Base-by-base conservation (phyloP, 2,113 vertebrate genomes). In the Garra rufa region DNA sequence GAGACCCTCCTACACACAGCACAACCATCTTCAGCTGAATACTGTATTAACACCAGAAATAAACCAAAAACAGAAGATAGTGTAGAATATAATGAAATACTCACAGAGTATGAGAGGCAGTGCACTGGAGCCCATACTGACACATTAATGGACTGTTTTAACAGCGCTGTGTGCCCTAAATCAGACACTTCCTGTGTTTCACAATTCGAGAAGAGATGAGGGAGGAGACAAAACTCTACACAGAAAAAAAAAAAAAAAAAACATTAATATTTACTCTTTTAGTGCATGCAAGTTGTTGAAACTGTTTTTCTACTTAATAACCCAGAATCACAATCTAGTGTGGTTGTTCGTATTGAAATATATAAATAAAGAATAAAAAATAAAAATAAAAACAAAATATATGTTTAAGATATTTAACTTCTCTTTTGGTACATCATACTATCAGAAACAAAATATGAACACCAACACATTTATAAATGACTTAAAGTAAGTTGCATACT, bases 61-160 rank as follows among this genome's bases (percentile, higher is more conserved):
- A n/a, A n/a, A n/a, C n/a, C n/a, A n/a, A 41, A 61, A 79, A 26
- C 50, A 79, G 65, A 69, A 19, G n/a, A n/a, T n/a, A n/a, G n/a
- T n/a, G n/a, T n/a, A 3, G 6, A 24, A 26, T 43, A 9, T 43
- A 21, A 48, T 21, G 14, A 52, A 73, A 26, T 80, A 85, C 76
- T 85, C n/a, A n/a, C n/a, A 80, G 41, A 85, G 21, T 15, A 34
- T 61, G 13, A 80, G 28, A 78, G 9, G 38, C 59, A 85, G 34
- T 44, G 76, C 15, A 15, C 30, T 5, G 41, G 44, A n/a, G 13
- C 57, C 77, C 84, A 85, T 85, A n/a, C 41, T 34, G 46, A 61
- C 48, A 48, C 55, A 24, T 30, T 67, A 67, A 75, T 52, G 17
- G 11, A 26, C 21, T 17, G 73, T 9, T 38, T 24, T 9, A 55